These are phyloP conservation scores for Leptoteleia sp. DNA, from an alignment of 1,140 invertebrate genomes.

Conservation along the genomic window DNA sequence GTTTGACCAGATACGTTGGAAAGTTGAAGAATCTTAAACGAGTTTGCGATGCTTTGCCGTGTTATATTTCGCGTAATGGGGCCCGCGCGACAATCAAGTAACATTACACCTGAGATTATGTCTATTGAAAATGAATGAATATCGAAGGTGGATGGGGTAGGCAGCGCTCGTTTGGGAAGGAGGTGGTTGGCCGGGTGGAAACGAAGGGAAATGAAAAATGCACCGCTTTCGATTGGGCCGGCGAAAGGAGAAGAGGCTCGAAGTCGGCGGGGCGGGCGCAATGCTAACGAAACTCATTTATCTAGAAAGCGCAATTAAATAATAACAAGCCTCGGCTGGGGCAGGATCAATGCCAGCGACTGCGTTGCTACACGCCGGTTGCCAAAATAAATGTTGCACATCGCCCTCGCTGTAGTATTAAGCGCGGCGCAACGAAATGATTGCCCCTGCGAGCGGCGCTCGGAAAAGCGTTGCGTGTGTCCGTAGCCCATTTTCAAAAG, in stretches of 20 bases:
- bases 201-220: too few species aligned
- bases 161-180: too few species aligned
- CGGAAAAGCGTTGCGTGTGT: slow-evolving; percentile 53
- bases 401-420: slow-evolving; percentile 48
- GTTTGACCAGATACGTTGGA: too few species aligned
- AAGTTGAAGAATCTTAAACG: too few species aligned
- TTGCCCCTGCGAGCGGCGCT: slow-evolving; percentile 12
- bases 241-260: neutral
- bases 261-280: too few species aligned
- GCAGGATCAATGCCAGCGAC: slow-evolving; percentile 48
- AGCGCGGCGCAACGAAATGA: slow-evolving; percentile 37
- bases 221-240: neutral
- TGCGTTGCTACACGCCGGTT: slow-evolving; percentile 58
- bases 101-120: too few species aligned
- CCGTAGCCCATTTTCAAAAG: slow-evolving; percentile 44
- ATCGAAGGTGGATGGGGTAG: too few species aligned
- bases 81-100: too few species aligned
- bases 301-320: slow-evolving; percentile 50
- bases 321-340: slow-evolving; percentile 29
- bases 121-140: too few species aligned
- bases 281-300: slow-evolving; percentile 18
- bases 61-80: too few species aligned
- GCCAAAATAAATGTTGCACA: slow-evolving; percentile 62
- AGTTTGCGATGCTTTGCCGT: too few species aligned
- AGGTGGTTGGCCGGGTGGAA: too few species aligned